Percentiles rank a stretch among this genome's conserved stretches.
Evolutionary conservation across 2,797 vertebrate genomes (phyloP).

Genomic region (Thamnophis elegans): DNA sequence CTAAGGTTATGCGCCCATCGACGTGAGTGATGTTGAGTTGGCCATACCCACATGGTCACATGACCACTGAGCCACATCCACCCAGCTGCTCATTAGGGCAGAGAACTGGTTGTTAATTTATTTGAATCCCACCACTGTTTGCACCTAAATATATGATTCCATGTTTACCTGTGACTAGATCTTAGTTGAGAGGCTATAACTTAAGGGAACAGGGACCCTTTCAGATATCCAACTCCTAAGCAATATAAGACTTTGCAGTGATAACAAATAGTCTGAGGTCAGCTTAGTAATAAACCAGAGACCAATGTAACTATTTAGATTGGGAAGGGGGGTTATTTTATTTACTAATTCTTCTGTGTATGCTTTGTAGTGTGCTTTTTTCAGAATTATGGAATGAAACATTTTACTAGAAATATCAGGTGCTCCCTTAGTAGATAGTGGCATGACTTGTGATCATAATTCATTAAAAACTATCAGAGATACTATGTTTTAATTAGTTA

Average conservation of each 20-base stretch:
- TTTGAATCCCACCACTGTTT: no score
- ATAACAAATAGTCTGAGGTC: neutral
- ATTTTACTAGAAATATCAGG: neutral
- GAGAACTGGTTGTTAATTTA: no score
- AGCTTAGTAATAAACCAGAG: neutral
- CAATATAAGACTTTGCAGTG: neutral
- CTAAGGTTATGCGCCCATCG: no score
- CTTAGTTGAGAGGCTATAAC: neutral
- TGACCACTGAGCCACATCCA: no score
- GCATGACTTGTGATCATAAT: slow-evolving; percentile 19
- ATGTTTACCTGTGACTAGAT: neutral
- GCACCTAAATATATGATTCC: neutral
- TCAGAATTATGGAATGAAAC: neutral
- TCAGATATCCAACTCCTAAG: neutral
- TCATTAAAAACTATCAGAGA: slow-evolving; percentile 25
- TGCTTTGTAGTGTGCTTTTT: neutral
- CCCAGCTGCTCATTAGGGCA: no score
- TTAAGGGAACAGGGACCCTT: neutral
- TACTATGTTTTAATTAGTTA: slow-evolving; percentile 31
- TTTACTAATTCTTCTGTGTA: neutral
- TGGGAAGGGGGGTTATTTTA: neutral
- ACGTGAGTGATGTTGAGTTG: no score
- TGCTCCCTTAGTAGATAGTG: slow-evolving; percentile 17
- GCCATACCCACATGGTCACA: no score
- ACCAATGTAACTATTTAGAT: neutral